phyloP scores from a whole-genome alignment of 2,888 invertebrate species.

The Cyrtodaria siliqua region DNA sequence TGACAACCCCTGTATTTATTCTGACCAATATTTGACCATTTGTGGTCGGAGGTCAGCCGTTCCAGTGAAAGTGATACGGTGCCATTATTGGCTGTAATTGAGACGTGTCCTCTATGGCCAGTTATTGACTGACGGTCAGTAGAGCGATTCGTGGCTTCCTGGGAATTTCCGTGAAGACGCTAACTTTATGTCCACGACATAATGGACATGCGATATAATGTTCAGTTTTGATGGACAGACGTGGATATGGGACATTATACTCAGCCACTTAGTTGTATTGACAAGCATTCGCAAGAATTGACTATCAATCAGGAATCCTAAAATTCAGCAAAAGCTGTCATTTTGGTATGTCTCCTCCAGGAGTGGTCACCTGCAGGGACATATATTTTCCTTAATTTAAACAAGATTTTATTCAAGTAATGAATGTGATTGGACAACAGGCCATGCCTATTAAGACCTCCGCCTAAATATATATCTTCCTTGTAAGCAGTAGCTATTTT shows the following conservation, averaged over 20 bases:
- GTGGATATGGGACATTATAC: not conserved
- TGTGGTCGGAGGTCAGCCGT: conserved; percentile 12
- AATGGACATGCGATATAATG: conserved; percentile 39
- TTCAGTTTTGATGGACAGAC: conserved; percentile 10
- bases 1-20: not conserved
- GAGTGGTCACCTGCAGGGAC: no score
- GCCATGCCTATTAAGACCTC: no score
- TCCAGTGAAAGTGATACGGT: conserved; percentile 53
- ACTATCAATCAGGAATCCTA: no score
- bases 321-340: no score
- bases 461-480: no score
- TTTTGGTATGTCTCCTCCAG: no score
- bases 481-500: no score
- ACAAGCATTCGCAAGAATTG: no score
- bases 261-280: no score
- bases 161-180: conserved; percentile 49
- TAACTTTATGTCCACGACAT: conserved; percentile 28
- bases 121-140: conserved; percentile 41
- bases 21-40: conserved; percentile 12
- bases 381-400: no score
- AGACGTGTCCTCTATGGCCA: conserved; percentile 30
- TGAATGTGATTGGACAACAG: no score
- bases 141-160: conserved; percentile 37
- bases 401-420: no score
- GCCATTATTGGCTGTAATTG: conserved; percentile 51